Evolutionary conservation across 2,888 invertebrate genomes (phyloP).

Genomic region (Acleris sparsana): DNA sequence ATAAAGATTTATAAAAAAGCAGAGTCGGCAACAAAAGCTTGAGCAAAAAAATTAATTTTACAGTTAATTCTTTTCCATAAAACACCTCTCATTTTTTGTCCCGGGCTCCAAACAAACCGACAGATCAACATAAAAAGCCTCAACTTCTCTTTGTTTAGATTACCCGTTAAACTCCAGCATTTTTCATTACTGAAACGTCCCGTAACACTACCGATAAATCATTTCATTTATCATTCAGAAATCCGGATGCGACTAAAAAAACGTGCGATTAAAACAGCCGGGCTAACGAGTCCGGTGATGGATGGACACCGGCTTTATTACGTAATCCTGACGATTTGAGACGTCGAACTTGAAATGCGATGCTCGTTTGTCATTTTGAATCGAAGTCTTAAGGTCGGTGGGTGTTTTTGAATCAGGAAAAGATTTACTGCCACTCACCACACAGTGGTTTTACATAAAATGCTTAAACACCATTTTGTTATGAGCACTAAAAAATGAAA

Average conservation of each 20-base stretch:
- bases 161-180: not conserved
- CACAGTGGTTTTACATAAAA: too few relatives aligned
- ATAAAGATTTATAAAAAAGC: too few relatives aligned
- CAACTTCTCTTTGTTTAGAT: not conserved
- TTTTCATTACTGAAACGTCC: constrained; percentile 23
- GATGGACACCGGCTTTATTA: constrained; percentile 50
- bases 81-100: too few relatives aligned
- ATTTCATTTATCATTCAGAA: constrained; percentile 48
- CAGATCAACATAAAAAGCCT: not conserved
- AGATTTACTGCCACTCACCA: too few relatives aligned
- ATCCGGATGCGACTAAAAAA: constrained; percentile 48
- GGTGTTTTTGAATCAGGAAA: too few relatives aligned
- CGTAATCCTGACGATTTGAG: constrained; percentile 30
- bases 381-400: too few relatives aligned
- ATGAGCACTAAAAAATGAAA: too few relatives aligned
- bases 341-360: constrained; percentile 29
- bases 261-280: constrained; percentile 58
- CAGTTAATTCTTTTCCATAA: not conserved
- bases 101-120: not conserved
- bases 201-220: constrained; percentile 48
- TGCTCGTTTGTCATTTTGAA: constrained; percentile 28
- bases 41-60: too few relatives aligned
- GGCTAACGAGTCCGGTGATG: constrained; percentile 63
- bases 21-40: too few relatives aligned
- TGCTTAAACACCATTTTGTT: too few relatives aligned